Conservation (phyloP, 2,113 vertebrate genomes). For the Melanotaenia duboulayi region DNA sequence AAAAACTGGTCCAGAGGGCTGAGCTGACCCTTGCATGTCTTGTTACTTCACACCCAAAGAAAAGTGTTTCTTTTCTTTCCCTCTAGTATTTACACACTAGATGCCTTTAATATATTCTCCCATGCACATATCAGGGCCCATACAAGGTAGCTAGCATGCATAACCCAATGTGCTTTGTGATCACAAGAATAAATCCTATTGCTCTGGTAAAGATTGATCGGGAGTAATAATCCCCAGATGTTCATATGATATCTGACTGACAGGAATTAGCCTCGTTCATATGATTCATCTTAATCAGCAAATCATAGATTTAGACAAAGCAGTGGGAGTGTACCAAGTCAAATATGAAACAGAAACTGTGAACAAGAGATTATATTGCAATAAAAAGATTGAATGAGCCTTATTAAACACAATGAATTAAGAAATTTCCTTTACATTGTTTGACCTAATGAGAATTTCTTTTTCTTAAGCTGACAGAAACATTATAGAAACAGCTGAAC, state of each 20-base stretch:
- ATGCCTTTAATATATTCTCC: slow-evolving; percentile 8
- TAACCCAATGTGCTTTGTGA: slow-evolving; percentile 2
- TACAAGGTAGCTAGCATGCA: background rate
- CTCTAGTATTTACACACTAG: background rate
- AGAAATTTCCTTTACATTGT: too few species aligned
- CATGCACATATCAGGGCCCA: background rate
- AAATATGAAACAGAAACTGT: background rate
- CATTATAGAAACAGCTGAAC: background rate
- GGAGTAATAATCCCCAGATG: too few species aligned
- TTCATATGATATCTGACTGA: too few species aligned
- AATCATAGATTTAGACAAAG: too few species aligned
- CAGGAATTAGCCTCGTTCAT: too few species aligned
- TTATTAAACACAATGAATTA: background rate
- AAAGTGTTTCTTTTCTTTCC: slow-evolving; percentile 18
- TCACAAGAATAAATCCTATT: background rate
- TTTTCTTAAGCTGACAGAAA: background rate
- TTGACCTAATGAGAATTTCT: too few species aligned
- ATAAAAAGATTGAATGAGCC: background rate
- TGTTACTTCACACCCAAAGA: slow-evolving; percentile 36
- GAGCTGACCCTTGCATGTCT: slow-evolving; percentile 1
- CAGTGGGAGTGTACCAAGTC: background rate
- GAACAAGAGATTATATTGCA: background rate
- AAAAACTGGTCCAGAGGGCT: slow-evolving; percentile 8
- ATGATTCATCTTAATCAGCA: too few species aligned
- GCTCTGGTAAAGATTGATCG: background rate